Percentiles rank a stretch among this genome's conserved stretches.
Evolutionary conservation across 1,140 invertebrate genomes (phyloP).

Genomic region (Gonatopus flavifemur): DNA sequence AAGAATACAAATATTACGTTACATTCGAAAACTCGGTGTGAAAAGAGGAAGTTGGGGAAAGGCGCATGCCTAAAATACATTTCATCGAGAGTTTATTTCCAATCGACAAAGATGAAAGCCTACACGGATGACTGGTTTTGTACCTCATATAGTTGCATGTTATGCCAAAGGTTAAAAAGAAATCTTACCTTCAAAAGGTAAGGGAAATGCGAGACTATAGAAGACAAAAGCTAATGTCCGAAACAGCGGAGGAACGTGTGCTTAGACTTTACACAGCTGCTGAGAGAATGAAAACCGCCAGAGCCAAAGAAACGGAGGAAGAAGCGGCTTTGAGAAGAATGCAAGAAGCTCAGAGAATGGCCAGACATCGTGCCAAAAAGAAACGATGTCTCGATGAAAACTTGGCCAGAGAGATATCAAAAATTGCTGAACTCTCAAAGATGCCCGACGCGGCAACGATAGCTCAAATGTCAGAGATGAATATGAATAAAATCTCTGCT

Average conservation of each 20-base stretch:
- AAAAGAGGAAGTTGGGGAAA: background rate
- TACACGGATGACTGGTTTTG: conserved; percentile 5
- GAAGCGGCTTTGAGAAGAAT: conserved; percentile 53
- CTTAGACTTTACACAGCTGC: conserved; percentile 42
- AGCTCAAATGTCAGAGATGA: conserved; percentile 55
- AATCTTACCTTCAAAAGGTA: conserved; percentile 34
- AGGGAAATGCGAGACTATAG: conserved; percentile 36
- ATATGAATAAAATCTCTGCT: conserved; percentile 57
- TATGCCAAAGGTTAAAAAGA: conserved; percentile 24
- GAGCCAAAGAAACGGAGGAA: conserved; percentile 52
- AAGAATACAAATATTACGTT: too few relatives aligned
- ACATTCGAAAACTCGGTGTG: too few relatives aligned
- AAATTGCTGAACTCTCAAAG: conserved; percentile 54
- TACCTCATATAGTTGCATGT: conserved; percentile 7
- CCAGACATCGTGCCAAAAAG: conserved; percentile 54
- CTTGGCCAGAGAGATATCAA: conserved; percentile 53
- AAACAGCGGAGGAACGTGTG: conserved; percentile 48
- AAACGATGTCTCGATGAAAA: conserved; percentile 56
- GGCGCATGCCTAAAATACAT: conserved; percentile 19
- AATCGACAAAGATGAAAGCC: conserved; percentile 22
- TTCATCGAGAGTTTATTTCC: conserved; percentile 8
- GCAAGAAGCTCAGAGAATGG: conserved; percentile 56
- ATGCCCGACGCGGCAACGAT: conserved; percentile 52
- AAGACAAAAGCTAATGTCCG: conserved; percentile 42
- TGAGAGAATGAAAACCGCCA: conserved; percentile 54